Evolutionary conservation across 2,888 invertebrate genomes (phyloP).

Genomic region (Spodoptera exigua): DNA sequence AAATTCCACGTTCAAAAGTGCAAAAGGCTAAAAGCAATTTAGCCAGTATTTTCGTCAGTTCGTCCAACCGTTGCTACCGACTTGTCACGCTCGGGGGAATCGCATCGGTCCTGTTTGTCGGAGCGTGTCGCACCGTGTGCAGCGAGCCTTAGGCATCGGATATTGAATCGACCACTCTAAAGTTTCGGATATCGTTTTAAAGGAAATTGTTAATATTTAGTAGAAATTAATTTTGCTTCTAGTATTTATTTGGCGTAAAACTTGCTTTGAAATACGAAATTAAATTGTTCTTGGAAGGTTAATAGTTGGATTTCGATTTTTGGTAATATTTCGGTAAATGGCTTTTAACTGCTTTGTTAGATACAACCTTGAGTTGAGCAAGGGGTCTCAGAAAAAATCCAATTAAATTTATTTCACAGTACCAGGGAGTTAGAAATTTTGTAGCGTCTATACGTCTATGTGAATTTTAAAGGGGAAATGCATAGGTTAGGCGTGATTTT

Average conservation of each 20-base stretch:
- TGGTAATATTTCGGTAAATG: too few relatives aligned
- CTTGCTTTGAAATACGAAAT: slow-evolving; percentile 2
- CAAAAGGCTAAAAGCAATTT: slow-evolving; percentile 9
- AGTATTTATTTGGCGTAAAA: neutral
- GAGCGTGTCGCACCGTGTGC: slow-evolving; percentile 18
- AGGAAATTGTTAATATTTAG: slow-evolving; percentile 23
- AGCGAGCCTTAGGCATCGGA: slow-evolving; percentile 28
- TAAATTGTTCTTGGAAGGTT: neutral
- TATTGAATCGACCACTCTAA: slow-evolving; percentile 32
- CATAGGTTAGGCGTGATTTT: too few relatives aligned
- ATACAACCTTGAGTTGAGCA: too few relatives aligned
- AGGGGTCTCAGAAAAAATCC: too few relatives aligned
- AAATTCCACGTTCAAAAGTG: neutral
- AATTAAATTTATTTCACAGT: too few relatives aligned
- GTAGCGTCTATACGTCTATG: too few relatives aligned
- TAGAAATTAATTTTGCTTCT: slow-evolving; percentile 11
- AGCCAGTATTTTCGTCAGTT: slow-evolving; percentile 3
- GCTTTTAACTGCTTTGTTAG: too few relatives aligned
- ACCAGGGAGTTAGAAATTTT: too few relatives aligned
- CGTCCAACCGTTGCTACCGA: slow-evolving; percentile 10
- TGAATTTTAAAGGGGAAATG: too few relatives aligned
- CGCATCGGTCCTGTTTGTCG: slow-evolving; percentile 12
- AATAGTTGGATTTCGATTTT: neutral
- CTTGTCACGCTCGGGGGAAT: slow-evolving; percentile 18
- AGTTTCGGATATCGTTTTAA: slow-evolving; percentile 36